Conservation (phyloP, 2,113 vertebrate genomes). For the Argyrosomus japonicus region DNA sequence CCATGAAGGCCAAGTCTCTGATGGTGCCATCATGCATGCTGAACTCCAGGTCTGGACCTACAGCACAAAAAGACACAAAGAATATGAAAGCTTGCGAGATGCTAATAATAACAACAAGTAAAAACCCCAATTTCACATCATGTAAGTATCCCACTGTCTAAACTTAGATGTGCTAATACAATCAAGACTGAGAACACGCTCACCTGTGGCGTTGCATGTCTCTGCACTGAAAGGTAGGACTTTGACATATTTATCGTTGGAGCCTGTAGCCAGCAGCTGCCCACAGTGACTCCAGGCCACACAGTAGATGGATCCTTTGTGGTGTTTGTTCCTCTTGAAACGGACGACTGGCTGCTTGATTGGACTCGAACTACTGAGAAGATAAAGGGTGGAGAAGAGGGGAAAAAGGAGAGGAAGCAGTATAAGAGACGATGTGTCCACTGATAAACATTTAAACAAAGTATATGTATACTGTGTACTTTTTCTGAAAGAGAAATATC, state of each 20-base stretch:
- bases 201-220: conserved; percentile 97
- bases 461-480: too few relatives aligned
- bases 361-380: conserved; percentile 82
- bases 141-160: too few relatives aligned
- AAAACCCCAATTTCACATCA: too few relatives aligned
- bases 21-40: conserved; percentile 99
- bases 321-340: conserved; percentile 99
- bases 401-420: not conserved
- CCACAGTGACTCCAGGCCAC: conserved; percentile 99
- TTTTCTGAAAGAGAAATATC: too few relatives aligned
- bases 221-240: conserved; percentile 97
- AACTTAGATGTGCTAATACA: too few relatives aligned
- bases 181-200: not conserved
- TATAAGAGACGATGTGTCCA: not conserved
- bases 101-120: not conserved
- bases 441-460: not conserved
- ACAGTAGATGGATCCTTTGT: conserved; percentile 99
- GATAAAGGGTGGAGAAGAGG: not conserved
- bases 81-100: not conserved
- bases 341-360: conserved; percentile 90
- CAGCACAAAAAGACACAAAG: not conserved
- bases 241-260: conserved; percentile 99
- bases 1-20: conserved; percentile 98
- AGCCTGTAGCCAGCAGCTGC: conserved; percentile 96
- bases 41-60: conserved; percentile 95